A percentile compares a stretch with the other conserved stretches of the same genome.
phyloP scores from a whole-genome alignment of 2,113 vertebrate species.

The Neotoma lepida region DNA sequence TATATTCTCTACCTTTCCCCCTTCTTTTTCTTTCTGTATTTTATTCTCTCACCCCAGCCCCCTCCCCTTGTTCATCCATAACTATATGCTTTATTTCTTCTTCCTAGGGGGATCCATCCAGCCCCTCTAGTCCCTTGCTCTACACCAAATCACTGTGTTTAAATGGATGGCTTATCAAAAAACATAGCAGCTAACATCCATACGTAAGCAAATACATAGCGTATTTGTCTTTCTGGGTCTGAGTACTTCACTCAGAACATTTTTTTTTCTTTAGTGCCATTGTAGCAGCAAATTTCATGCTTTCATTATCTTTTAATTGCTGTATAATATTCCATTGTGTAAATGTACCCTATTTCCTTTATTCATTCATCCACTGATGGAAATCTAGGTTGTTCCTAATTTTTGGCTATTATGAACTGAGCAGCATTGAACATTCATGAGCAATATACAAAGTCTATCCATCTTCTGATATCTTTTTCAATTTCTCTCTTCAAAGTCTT shows the following conservation, averaged over 20 bases:
- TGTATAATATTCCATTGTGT: not conserved
- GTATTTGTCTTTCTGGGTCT: not conserved
- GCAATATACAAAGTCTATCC: not conserved
- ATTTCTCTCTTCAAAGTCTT: not conserved
- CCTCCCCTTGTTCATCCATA: rapidly evolving
- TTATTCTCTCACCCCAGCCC: not conserved
- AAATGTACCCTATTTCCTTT: not conserved
- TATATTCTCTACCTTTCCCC: not conserved
- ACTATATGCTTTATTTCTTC: not conserved
- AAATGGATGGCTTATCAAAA: not conserved
- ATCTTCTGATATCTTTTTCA: not conserved
- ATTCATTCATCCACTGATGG: not conserved
- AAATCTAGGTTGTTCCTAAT: not conserved
- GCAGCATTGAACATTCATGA: not conserved
- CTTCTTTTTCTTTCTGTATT: not conserved
- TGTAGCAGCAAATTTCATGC: not conserved
- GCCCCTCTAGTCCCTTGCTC: not conserved
- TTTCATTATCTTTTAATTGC: not conserved
- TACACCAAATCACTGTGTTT: not conserved
- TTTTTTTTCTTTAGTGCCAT: not conserved
- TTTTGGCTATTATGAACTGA: not conserved
- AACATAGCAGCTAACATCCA: not conserved
- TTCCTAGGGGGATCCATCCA: not conserved
- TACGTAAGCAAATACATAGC: not conserved
- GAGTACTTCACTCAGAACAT: not conserved